These are phyloP conservation scores for Ctenoplectra terminalis DNA, from an alignment of 1,140 invertebrate species.

Conservation along the genomic window DNA sequence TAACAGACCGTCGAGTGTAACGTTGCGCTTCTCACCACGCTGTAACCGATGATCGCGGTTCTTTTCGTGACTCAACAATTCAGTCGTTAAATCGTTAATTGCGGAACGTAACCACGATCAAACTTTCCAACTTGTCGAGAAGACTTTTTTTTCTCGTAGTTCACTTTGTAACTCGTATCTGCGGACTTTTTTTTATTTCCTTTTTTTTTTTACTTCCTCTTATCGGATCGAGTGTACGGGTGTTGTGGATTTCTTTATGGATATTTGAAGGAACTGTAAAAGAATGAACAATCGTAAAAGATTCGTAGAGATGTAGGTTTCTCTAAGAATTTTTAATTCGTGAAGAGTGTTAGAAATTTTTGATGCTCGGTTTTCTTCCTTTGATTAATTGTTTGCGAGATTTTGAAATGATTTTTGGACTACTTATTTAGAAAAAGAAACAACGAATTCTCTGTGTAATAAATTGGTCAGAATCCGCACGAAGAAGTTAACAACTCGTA, in stretches of 20 bases:
- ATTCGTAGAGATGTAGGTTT: not conserved
- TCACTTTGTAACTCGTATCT: not conserved
- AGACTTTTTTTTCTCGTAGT: not conserved
- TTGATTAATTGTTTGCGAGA: not conserved
- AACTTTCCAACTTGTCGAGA: not conserved
- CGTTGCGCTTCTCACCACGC: not conserved
- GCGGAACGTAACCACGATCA: constrained; percentile 1
- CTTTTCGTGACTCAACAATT: constrained; percentile 5
- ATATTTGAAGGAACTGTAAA: not conserved
- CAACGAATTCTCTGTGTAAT: constrained; percentile 26
- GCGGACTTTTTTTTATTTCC: too few relatives aligned
- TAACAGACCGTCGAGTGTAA: not conserved
- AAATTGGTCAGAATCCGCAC: constrained; percentile 43
- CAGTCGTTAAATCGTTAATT: constrained; percentile 7
- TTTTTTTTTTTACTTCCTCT: too few relatives aligned
- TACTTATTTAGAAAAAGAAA: not conserved
- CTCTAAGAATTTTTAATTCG: too few relatives aligned
- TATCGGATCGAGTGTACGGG: not conserved
- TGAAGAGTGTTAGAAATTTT: not conserved
- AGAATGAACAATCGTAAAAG: not conserved
- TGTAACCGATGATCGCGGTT: not conserved
- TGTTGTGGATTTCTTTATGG: not conserved
- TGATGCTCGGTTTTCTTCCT: not conserved
- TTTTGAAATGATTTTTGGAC: not conserved
- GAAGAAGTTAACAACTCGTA: constrained; percentile 53